These are phyloP conservation scores for Trematocara unimaculatum DNA, from an alignment of 2,113 vertebrate genomes.

Conservation along the genomic window DNA sequence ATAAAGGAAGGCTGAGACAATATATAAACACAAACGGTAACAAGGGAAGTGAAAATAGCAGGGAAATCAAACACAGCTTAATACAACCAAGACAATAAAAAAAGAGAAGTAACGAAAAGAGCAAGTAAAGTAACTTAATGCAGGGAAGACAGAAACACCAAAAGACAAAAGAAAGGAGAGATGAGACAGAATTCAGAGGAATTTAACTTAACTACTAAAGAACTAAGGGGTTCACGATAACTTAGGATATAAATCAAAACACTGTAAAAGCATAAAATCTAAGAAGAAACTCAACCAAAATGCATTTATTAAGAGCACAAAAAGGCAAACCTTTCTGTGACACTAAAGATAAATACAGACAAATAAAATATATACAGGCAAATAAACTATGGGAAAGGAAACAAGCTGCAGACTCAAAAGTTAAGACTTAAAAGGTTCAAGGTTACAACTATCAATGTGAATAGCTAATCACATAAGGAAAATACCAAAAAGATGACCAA, in stretches of 20 bases:
- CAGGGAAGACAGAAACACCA: not conserved
- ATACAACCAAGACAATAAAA: rapidly evolving
- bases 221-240: not conserved
- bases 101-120: rapidly evolving
- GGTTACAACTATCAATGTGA: not conserved
- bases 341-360: not conserved
- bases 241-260: not conserved
- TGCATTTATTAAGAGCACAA: not conserved
- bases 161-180: not conserved
- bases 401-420: not conserved
- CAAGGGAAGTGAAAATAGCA: not conserved
- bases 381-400: not conserved
- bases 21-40: not conserved
- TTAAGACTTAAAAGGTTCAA: not conserved
- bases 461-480: not conserved
- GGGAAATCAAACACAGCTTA: not conserved
- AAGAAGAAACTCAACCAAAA: not conserved
- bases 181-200: not conserved
- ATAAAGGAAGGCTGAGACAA: not conserved
- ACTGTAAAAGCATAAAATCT: not conserved
- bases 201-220: not conserved
- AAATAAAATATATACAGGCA: not conserved
- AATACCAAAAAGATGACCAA: not conserved
- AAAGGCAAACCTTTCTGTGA: not conserved
- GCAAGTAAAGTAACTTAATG: not conserved